Conservation (phyloP, 2,797 vertebrate genomes). For the Sebastiscus tertius region DNA sequence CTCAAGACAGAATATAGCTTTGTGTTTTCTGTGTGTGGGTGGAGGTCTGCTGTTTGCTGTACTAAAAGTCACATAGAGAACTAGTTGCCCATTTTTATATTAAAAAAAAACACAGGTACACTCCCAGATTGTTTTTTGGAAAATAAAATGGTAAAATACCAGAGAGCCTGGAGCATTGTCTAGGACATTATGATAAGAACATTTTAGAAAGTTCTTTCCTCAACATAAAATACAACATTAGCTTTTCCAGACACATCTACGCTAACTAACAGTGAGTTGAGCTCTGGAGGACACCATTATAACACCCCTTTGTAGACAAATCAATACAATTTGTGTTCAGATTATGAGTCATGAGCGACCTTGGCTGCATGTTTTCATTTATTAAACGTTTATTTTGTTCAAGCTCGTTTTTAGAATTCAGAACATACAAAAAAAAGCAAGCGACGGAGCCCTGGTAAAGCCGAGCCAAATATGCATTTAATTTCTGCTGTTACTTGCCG, state of each 20-base stretch:
- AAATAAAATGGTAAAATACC: neutral
- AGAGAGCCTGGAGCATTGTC: neutral
- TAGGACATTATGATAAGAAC: neutral
- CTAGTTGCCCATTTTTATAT: neutral
- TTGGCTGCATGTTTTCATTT: neutral
- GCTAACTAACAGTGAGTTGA: neutral
- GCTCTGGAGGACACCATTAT: neutral
- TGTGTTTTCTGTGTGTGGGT: slow-evolving; percentile 70
- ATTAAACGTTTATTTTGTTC: neutral
- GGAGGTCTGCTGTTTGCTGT: slow-evolving; percentile 65
- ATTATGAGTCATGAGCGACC: slow-evolving; percentile 7
- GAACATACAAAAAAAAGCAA: neutral
- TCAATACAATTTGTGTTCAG: slow-evolving; percentile 23
- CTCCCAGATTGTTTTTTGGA: neutral
- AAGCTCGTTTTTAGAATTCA: neutral
- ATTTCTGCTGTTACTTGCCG: neutral
- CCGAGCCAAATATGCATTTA: neutral
- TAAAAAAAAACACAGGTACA: neutral
- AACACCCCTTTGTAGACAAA: slow-evolving; percentile 18
- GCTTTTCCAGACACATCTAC: neutral
- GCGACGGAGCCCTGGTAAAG: neutral
- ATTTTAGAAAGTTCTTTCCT: neutral
- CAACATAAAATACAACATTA: neutral
- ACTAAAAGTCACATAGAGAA: slow-evolving; percentile 47
- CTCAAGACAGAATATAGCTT: slow-evolving; percentile 73